Conservation (phyloP, 2,888 invertebrate genomes). For the Ophonus ardosiacus region DNA sequence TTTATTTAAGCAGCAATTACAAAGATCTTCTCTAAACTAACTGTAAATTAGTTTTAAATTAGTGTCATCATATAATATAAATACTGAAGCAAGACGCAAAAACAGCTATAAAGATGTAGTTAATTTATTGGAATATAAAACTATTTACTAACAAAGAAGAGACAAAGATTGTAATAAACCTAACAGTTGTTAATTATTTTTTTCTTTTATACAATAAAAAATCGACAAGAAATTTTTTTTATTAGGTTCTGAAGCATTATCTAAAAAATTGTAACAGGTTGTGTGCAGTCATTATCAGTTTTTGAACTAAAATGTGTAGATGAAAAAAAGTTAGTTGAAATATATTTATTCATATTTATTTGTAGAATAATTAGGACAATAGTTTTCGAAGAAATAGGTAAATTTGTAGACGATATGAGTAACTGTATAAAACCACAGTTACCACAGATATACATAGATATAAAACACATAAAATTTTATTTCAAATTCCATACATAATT, state of each 20-base stretch:
- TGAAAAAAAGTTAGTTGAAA: no score
- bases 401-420: background rate
- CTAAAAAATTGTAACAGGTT: no score
- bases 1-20: background rate
- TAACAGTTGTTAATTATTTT: background rate
- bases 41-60: background rate
- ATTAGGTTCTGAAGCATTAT: no score
- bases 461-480: background rate
- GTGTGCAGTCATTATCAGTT: no score
- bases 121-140: background rate
- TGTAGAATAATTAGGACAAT: background rate
- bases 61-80: background rate
- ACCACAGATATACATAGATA: background rate
- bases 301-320: no score
- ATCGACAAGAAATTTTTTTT: background rate
- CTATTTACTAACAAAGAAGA: background rate
- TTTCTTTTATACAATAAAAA: background rate
- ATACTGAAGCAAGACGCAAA: background rate
- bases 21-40: background rate
- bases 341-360: no score
- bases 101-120: background rate
- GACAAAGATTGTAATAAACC: background rate
- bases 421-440: background rate
- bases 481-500: background rate
- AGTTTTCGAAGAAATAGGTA: background rate